These are phyloP conservation scores for Pseudochirops corinnae DNA, from an alignment of 2,797 vertebrate species.

Conservation along the genomic window DNA sequence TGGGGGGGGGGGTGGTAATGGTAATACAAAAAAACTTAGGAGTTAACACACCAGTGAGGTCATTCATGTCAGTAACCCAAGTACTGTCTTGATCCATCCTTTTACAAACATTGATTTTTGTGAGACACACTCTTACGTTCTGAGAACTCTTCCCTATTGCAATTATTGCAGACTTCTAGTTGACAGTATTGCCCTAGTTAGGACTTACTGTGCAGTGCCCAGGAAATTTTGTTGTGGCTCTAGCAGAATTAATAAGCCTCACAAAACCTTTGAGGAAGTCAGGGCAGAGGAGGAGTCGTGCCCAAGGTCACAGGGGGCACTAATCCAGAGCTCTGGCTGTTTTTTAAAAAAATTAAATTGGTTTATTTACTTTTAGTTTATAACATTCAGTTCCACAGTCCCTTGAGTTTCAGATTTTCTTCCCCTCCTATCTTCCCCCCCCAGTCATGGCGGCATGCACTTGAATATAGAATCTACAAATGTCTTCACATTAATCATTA, in stretches of 20 bases:
- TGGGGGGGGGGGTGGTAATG: not conserved
- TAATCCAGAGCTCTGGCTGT: not conserved
- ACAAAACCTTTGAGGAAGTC: not conserved
- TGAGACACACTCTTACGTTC: conserved; percentile 40
- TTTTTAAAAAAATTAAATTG: not conserved
- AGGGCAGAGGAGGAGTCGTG: not conserved
- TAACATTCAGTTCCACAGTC: too few species aligned
- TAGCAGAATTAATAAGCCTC: not conserved
- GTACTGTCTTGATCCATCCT: conserved; percentile 41
- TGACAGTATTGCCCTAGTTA: not conserved
- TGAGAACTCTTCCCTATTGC: not conserved
- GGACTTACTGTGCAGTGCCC: not conserved
- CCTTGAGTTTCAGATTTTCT: too few species aligned
- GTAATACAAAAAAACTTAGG: not conserved
- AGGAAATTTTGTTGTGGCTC: not conserved
- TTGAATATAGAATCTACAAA: too few species aligned
- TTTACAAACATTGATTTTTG: conserved; percentile 59
- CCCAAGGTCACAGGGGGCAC: not conserved
- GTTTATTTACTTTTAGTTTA: too few species aligned
- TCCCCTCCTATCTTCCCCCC: too few species aligned
- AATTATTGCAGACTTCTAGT: not conserved
- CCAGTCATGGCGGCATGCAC: too few species aligned
- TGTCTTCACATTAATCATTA: too few species aligned
- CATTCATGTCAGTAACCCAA: not conserved
- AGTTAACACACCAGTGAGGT: not conserved